Base-by-base conservation (phyloP, 2,888 invertebrate genomes). In the Chironomus riparius region DNA sequence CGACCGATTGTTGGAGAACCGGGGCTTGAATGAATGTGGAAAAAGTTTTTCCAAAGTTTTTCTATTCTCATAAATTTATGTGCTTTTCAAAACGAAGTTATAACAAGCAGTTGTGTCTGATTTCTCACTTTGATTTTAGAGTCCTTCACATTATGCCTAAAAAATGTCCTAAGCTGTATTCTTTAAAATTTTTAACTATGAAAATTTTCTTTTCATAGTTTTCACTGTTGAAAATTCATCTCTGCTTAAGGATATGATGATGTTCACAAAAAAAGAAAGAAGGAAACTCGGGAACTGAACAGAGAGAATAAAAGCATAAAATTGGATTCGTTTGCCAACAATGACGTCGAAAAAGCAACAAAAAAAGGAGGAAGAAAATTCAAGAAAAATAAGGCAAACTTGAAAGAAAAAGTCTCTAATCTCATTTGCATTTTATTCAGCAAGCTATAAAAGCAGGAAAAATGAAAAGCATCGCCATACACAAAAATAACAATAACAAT, bases 341-440 rank as follows among this genome's bases (percentile, higher is more conserved):
- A 22, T 15, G 56, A 56, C 56, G 56, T 15, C 2, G 62, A 62
- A 22, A 62, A 62, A 21, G n/a, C 62, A 15, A 62, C 10, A 15
- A 62, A 62, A n/a, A n/a, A 22, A 22, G 18, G 13, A 62, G 62
- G 21, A 62, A 21, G 21, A 22, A 62, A 3, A 21, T 13, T 3
- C 2, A 62, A 6, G 10, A 18, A 62, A 56, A 28, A 62, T 22
- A 22, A 50, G 38, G 38, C 38, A 38, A 38, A 38, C 38, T 38
- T n/a, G 50, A 50, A 50, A 50, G 50, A 50, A 50, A 50, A 50
- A 50, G 5, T 50, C 50, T 62, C 62, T 62, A 62, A 62, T 62
- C 62, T 62, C 62, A 62, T 62, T 62, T 62, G 62, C 62, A 62
- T 62, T 62, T 62, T 62, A 62, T 62, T 62, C 62, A 62, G 18